Percentiles rank a stretch among this genome's conserved stretches.
These are phyloP conservation scores for Acrocyrtus sp. DNA, from an alignment of 2,888 invertebrate species.

Conservation along the genomic window DNA sequence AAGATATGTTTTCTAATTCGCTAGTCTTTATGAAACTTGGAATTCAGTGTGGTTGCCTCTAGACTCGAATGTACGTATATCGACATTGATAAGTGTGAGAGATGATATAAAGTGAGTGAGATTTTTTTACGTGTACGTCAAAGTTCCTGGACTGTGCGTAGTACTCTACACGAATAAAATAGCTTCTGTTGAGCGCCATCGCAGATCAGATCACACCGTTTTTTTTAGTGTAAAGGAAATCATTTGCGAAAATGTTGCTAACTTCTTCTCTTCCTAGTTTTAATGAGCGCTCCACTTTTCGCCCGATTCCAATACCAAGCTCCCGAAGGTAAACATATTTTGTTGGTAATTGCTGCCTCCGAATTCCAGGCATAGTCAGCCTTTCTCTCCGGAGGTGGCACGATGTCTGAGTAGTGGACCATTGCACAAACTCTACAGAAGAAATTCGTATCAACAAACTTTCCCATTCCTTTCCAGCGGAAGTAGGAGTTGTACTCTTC, in stretches of 20 bases:
- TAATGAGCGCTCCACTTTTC: conserved; percentile 6
- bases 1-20: too few species aligned
- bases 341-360: conserved; percentile 29
- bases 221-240: too few species aligned
- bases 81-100: too few species aligned
- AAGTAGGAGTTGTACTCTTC: conserved; percentile 69
- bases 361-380: conserved; percentile 41
- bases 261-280: neutral
- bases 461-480: conserved; percentile 69
- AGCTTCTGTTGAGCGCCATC: neutral
- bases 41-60: too few species aligned
- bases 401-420: conserved; percentile 55
- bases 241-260: neutral
- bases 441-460: conserved; percentile 51
- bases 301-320: conserved; percentile 51
- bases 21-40: too few species aligned
- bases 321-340: conserved; percentile 50
- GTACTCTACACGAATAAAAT: too few species aligned
- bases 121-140: too few species aligned
- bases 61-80: too few species aligned
- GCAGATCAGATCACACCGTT: too few species aligned
- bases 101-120: too few species aligned
- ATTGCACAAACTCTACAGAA: conserved; percentile 60
- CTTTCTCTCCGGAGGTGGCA: conserved; percentile 48
- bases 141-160: too few species aligned